Evolutionary conservation across 2,888 invertebrate species (phyloP), one percentile per base, ranked within the genome.

Genomic region (Heteromurus nitidus): DNA sequence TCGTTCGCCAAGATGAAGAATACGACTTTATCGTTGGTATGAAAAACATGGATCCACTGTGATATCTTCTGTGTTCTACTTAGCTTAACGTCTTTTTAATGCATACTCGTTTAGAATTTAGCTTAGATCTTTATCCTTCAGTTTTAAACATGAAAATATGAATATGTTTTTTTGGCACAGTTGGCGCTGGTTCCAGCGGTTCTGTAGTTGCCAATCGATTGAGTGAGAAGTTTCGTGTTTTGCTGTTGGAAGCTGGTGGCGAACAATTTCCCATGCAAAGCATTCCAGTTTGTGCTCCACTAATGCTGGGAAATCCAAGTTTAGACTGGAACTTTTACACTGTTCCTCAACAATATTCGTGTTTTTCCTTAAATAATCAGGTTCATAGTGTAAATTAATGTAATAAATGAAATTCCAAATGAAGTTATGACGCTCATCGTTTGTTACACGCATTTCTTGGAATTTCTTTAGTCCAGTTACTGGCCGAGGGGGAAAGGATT

Each of bases 21-120:
- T 87, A 82, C 69, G 87, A 87, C 62, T 87, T 87, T 62, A 86
- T 87, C 55, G 76, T 87, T 58, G 85, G 85, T 86, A 76, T 79
- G n/a, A n/a, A n/a, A n/a, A n/a, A n/a, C n/a, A n/a, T n/a, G n/a
- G n/a, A n/a, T n/a, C n/a, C n/a, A n/a, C n/a, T n/a, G n/a, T n/a
- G n/a, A n/a, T n/a, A n/a, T n/a, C n/a, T n/a, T n/a, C n/a, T n/a
- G n/a, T n/a, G n/a, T n/a, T n/a, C n/a, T 69, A 16, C n/a, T 31
- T n/a, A n/a, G n/a, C n/a, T n/a, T n/a, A n/a, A n/a, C n/a, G n/a
- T n/a, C n/a, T n/a, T n/a, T n/a, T n/a, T n/a, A n/a, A n/a, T n/a
- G n/a, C n/a, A n/a, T n/a, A n/a, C n/a, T n/a, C n/a, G n/a, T n/a
- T n/a, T n/a, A n/a, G n/a, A n/a, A n/a, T n/a, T n/a, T n/a, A n/a